Percentiles rank a stretch among this genome's conserved stretches.
phyloP scores from a whole-genome alignment of 2,888 invertebrate species.

The Eupithecia tripunctaria region DNA sequence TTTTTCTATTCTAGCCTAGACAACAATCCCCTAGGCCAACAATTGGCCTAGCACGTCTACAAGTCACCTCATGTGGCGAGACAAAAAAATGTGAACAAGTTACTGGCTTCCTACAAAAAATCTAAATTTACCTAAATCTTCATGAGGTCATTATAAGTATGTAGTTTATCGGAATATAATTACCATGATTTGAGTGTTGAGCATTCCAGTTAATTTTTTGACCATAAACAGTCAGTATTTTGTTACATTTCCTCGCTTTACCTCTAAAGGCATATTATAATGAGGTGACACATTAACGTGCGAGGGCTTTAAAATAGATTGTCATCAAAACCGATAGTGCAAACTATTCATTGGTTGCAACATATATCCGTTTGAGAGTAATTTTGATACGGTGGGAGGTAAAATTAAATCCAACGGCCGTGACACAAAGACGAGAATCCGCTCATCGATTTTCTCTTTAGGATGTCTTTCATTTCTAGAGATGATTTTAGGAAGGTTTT shows the following conservation, averaged over 20 bases:
- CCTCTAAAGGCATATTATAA: neutral
- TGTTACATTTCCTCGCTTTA: neutral
- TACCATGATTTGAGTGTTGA: too few species aligned
- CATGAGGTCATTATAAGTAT: too few species aligned
- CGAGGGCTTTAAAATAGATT: neutral
- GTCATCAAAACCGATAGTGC: neutral
- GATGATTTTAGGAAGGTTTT: neutral
- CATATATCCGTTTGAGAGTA: neutral
- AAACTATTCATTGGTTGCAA: neutral
- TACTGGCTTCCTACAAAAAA: too few species aligned
- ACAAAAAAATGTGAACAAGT: too few species aligned
- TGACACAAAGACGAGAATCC: neutral
- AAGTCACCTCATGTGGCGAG: too few species aligned
- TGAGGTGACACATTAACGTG: neutral
- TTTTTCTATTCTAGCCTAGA: too few species aligned
- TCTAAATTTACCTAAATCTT: too few species aligned
- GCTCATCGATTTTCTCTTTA: neutral
- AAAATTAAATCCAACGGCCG: neutral
- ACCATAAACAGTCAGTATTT: neutral
- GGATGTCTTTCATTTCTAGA: neutral
- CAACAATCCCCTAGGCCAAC: too few species aligned
- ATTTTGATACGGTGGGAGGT: neutral
- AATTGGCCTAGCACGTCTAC: too few species aligned
- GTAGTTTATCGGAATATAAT: too few species aligned
- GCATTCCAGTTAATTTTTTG: neutral